Base-by-base conservation (phyloP, 1,140 invertebrate species). In the Palaemon carinicauda region DNA sequence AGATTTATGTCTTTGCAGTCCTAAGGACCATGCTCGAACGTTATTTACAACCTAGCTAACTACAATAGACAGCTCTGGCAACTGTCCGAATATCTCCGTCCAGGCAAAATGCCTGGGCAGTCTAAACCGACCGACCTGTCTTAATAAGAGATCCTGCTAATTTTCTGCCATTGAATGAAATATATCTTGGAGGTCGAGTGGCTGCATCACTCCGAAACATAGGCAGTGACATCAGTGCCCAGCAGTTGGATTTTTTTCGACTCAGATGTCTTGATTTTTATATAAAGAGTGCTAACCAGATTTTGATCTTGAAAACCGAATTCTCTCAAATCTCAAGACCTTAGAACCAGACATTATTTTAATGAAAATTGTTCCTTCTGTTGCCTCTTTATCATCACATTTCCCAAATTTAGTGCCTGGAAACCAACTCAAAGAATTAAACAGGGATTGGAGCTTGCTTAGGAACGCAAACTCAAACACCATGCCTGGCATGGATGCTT, bases 161-260 rank as follows among this genome's bases (percentile, higher is more conserved):
- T 41, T 75, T 75, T 50, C 73, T 75, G 29, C 73, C 73, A 29
- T 75, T 75, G 41, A 33, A 75, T 33, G 73, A 75, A 33, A 75
- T 75, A 14, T 75, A 75, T 33, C 33, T 33, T 14, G 73, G 73
- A 33, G 73, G 33, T 31, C 73, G 33, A 14, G 73, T 75, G 41
- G 21, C 31, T 75, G 29, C 29, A 31, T 75, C 73, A 31, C 73
- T 75, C n/a, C n/a, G n/a, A n/a, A n/a, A n/a, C n/a, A n/a, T n/a
- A n/a, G n/a, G n/a, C n/a, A n/a, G n/a, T n/a, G n/a, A n/a, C n/a
- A n/a, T n/a, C n/a, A n/a, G n/a, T n/a, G n/a, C n/a, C n/a, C n/a
- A n/a, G n/a, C n/a, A 14, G 29, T 7, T 41, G 10, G 19, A 7
- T 14, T 41, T 15, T 27, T 21, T 15, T 14, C 29, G 10, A 75